Conservation (phyloP, 2,888 invertebrate species). For the Mimas tiliae region DNA sequence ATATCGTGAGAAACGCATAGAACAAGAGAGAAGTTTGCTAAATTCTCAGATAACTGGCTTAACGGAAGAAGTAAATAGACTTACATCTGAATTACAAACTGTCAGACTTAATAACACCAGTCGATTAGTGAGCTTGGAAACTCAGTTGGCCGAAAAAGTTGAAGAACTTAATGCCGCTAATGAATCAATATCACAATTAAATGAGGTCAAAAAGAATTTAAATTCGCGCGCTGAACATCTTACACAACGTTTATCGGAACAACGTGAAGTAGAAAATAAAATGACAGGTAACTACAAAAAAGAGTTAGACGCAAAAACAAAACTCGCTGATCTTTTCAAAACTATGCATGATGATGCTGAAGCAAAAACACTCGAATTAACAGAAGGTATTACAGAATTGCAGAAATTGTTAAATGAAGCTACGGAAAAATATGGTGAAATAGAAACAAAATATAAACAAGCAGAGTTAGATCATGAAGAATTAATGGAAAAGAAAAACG, state of each 20-base stretch:
- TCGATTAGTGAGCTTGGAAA: constrained; percentile 88
- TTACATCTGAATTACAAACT: constrained; percentile 91
- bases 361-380: constrained; percentile 90
- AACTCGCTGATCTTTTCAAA: constrained; percentile 93
- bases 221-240: constrained; percentile 88
- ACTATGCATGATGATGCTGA: constrained; percentile 91
- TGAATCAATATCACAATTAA: constrained; percentile 87
- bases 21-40: constrained; percentile 91
- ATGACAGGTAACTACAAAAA: constrained; percentile 90
- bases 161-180: constrained; percentile 91
- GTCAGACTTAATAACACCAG: constrained; percentile 88
- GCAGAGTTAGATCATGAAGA: constrained; percentile 87
- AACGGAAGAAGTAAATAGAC: constrained; percentile 90
- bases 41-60: constrained; percentile 91
- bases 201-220: constrained; percentile 88
- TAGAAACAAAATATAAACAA: constrained; percentile 90
- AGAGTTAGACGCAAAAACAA: constrained; percentile 93
- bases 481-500: constrained; percentile 87
- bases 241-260: constrained; percentile 88
- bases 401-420: constrained; percentile 90
- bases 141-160: constrained; percentile 90
- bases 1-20: constrained; percentile 92
- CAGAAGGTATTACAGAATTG: constrained; percentile 90
- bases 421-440: constrained; percentile 90
- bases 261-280: constrained; percentile 90